Evolutionary conservation across 2,888 invertebrate species (phyloP).

Genomic region (Tanytarsus gracilentus): DNA sequence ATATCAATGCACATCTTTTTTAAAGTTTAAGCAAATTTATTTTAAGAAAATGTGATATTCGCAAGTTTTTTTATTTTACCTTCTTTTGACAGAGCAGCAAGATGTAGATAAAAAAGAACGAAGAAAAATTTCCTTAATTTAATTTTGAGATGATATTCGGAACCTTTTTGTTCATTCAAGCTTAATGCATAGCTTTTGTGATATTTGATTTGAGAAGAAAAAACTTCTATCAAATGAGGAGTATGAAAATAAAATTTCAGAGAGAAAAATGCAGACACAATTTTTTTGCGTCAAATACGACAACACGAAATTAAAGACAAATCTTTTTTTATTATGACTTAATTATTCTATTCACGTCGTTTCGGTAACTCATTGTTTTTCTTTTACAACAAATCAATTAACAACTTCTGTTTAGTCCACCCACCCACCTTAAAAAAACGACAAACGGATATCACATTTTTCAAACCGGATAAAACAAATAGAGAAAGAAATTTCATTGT

Average conservation of each 20-base stretch:
- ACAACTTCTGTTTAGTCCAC: no score
- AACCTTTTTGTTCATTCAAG: neutral
- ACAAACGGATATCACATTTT: neutral
- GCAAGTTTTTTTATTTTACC: neutral
- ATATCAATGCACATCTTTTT: no score
- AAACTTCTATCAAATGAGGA: no score
- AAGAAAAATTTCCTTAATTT: neutral
- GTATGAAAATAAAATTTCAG: no score
- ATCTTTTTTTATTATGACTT: neutral
- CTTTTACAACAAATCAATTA: slow-evolving; percentile 14
- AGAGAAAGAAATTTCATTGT: slow-evolving; percentile 15
- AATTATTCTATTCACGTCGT: no score
- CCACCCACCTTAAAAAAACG: no score
- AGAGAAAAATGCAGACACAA: no score
- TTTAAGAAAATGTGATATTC: no score
- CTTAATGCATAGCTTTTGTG: slow-evolving; percentile 3
- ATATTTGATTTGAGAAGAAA: neutral
- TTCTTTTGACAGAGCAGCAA: slow-evolving; percentile 2
- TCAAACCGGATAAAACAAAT: neutral
- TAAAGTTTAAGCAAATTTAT: no score
- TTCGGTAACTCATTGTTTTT: no score
- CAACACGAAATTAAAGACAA: no score
- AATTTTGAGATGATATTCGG: neutral
- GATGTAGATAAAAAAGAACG: neutral
- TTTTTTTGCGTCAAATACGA: no score